These are phyloP conservation scores for Leuciscus idus DNA, from an alignment of 2,113 vertebrate species.

Conservation along the genomic window DNA sequence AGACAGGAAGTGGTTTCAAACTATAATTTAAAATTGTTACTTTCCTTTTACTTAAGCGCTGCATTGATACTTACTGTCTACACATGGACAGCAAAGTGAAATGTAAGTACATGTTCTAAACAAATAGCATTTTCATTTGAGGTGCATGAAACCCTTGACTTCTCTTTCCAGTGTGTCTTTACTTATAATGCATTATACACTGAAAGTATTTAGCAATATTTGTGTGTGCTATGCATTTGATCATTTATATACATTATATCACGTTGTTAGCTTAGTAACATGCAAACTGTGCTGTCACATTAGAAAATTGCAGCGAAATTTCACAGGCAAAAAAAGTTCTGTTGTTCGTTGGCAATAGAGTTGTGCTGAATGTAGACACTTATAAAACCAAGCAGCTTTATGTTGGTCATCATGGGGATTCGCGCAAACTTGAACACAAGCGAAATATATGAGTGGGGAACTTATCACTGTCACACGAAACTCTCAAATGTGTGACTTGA, in stretches of 20 bases:
- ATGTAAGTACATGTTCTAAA: not conserved
- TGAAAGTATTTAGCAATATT: not conserved
- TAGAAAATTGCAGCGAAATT: too few species aligned
- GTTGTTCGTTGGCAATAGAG: too few species aligned
- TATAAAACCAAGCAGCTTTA: too few species aligned
- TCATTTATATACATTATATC: not conserved
- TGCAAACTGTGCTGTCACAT: too few species aligned
- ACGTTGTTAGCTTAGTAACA: too few species aligned
- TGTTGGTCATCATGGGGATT: too few species aligned
- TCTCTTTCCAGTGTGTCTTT: not conserved
- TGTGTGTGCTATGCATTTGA: not conserved
- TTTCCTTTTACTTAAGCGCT: not conserved
- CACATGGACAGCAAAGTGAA: not conserved
- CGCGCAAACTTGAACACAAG: too few species aligned
- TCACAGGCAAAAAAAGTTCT: too few species aligned
- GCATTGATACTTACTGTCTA: not conserved
- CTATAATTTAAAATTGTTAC: not conserved
- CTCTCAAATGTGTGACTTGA: not conserved
- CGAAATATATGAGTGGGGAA: too few species aligned
- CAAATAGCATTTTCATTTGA: not conserved
- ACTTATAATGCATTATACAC: not conserved
- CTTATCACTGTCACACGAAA: too few species aligned
- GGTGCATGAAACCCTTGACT: not conserved
- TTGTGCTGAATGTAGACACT: too few species aligned
- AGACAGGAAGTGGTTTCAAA: not conserved